Evolutionary conservation across 2,888 invertebrate species (phyloP), one percentile per base, ranked within the genome.

Genomic region (Dicyrtoma fusca): DNA sequence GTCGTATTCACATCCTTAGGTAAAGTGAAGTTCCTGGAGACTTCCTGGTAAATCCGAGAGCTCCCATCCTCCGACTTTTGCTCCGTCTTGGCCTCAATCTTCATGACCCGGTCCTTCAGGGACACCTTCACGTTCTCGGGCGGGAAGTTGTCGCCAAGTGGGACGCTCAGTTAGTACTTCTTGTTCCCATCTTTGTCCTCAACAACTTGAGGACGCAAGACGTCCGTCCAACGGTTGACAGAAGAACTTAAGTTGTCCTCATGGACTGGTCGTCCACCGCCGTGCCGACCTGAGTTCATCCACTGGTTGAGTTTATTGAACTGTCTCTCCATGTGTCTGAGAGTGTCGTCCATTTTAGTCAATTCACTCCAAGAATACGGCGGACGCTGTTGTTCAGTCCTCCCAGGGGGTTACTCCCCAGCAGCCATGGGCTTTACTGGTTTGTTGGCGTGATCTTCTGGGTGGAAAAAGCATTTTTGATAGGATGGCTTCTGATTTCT

Each of bases 51-150:
- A 51, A 77, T 65, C 25, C 79, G 74, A n/a, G 76, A 75, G 13
- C 59, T 49, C n/a, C 71, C 71, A 53, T 74, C 71, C 19, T 71
- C 71, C 1, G 70, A 65, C 25, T 47, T 72, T 10, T 71, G 59
- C 23, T 74, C 71, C 8, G 19, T 55, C 21, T 74, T 74, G 26
- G 71, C 74, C 34, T 74, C 71, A 19, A 74, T 19, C 8, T 55
- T 74, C 21, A 74, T 14, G 17, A 74, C 19, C 6, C 66, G 65
- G 34, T 74, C 74, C 65, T 66, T 74, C 47, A 69, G 19, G 49
- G 49, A 61, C 6, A 82, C 63, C 62, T 80, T 81, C 17, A 82
- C 75, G 62, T 82, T 80, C 53, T 82, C 82, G 0, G 82, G 81
- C 17, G 77, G 71, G 73, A 80, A 80, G 17, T 77, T 75, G 23